phyloP scores from a whole-genome alignment of 1,140 invertebrate species.

The Mactra quadrangularis region DNA sequence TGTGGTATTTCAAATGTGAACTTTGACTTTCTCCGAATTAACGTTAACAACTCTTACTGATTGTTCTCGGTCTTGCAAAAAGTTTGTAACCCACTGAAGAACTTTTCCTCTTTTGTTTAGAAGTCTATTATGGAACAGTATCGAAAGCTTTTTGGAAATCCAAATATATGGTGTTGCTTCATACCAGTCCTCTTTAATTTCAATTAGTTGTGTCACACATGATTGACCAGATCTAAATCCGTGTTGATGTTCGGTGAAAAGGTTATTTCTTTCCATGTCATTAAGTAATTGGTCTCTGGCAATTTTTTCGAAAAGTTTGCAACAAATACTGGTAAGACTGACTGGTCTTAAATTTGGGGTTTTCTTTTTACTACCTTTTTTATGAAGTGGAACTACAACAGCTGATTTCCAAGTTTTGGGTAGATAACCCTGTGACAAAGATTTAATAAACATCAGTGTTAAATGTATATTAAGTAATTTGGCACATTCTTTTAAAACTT shows the following conservation, averaged over 20 bases:
- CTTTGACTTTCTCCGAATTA: slow-evolving; percentile 20
- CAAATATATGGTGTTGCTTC: background rate
- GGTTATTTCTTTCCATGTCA: background rate
- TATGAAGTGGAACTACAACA: background rate
- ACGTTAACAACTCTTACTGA: slow-evolving; percentile 44
- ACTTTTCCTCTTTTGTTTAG: background rate
- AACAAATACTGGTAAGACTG: background rate
- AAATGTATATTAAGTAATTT: background rate
- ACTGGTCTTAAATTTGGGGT: background rate
- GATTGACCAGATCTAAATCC: background rate
- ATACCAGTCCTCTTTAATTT: background rate
- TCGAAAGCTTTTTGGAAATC: slow-evolving; percentile 7
- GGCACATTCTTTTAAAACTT: slow-evolving; percentile 1
- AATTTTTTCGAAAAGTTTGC: background rate
- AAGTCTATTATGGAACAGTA: slow-evolving; percentile 22
- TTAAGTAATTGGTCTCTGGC: background rate
- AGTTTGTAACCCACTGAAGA: slow-evolving; percentile 56
- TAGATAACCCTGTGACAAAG: background rate
- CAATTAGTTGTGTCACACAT: slow-evolving; percentile 2
- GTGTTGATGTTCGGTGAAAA: background rate
- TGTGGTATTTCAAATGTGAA: slow-evolving; percentile 63
- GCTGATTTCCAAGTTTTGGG: background rate
- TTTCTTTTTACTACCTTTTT: background rate
- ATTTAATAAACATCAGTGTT: background rate
- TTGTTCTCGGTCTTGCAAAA: slow-evolving; percentile 51